Evolutionary conservation across 2,113 vertebrate genomes (phyloP).

Genomic region (Menura novaehollandiae): DNA sequence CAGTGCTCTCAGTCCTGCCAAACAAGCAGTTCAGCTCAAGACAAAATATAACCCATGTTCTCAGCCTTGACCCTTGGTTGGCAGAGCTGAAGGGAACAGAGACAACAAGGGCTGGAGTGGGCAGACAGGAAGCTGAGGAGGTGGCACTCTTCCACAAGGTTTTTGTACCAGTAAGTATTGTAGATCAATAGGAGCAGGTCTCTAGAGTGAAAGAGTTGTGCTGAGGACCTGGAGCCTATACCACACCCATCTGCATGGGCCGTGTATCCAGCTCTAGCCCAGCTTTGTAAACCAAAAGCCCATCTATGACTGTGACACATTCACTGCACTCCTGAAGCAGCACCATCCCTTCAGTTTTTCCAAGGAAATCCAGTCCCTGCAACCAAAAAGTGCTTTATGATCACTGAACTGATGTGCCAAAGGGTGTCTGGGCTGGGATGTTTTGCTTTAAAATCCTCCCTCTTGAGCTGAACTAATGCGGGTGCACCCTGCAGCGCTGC

Average conservation of each 20-base stretch:
- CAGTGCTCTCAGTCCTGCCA: fast-evolving
- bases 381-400: background rate
- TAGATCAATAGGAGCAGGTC: background rate
- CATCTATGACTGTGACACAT: background rate
- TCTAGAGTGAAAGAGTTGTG: background rate
- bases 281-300: background rate
- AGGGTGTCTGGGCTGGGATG: background rate
- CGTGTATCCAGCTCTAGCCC: background rate
- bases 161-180: background rate
- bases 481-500: background rate
- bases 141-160: background rate
- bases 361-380: background rate
- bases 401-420: background rate
- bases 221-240: background rate
- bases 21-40: background rate
- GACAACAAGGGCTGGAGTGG: background rate
- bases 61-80: background rate
- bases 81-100: background rate
- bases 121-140: background rate
- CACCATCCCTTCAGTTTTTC: background rate
- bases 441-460: background rate
- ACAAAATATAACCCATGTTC: background rate
- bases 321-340: background rate
- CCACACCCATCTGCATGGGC: background rate
- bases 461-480: background rate